A percentile compares a stretch with the other conserved stretches of the same genome.
These are phyloP conservation scores for Coboldia fuscipes DNA, from an alignment of 1,140 invertebrate genomes.

Conservation along the genomic window DNA sequence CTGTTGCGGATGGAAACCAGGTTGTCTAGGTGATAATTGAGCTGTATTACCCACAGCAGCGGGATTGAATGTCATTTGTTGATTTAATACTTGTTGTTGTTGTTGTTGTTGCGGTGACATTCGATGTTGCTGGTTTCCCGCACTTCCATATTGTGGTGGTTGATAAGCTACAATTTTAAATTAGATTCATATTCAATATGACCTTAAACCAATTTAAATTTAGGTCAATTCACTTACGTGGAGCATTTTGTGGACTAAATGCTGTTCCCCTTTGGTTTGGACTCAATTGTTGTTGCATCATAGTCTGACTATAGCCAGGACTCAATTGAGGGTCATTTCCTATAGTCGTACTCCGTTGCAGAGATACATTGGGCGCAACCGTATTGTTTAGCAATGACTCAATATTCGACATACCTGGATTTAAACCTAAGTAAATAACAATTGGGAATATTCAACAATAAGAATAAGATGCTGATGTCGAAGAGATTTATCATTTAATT, in stretches of 20 bases:
- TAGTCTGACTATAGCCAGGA: conserved; percentile 28
- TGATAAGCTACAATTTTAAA: not conserved
- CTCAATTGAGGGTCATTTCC: conserved; percentile 48
- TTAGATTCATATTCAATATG: not conserved
- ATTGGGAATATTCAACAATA: not conserved
- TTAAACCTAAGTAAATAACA: conserved; percentile 21
- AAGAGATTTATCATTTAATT: not conserved
- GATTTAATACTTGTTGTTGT: conserved; percentile 13
- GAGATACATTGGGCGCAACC: conserved; percentile 60
- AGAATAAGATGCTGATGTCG: not conserved
- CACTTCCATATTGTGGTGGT: not conserved
- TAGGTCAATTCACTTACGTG: conserved; percentile 13
- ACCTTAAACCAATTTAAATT: conserved; percentile 4
- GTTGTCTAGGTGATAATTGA: conserved; percentile 10
- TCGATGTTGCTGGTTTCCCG: not conserved
- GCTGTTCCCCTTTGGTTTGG: conserved; percentile 15
- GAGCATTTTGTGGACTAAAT: conserved; percentile 19
- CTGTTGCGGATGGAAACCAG: conserved; percentile 6
- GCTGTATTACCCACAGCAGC: conserved; percentile 1
- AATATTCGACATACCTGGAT: conserved; percentile 45
- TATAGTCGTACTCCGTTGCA: conserved; percentile 39
- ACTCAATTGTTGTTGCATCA: conserved; percentile 20
- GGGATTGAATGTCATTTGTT: conserved; percentile 12
- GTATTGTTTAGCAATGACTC: conserved; percentile 55
- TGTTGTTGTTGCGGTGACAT: conserved; percentile 10